Conservation (phyloP, 2,113 vertebrate species). For the Embiotoca jacksoni region DNA sequence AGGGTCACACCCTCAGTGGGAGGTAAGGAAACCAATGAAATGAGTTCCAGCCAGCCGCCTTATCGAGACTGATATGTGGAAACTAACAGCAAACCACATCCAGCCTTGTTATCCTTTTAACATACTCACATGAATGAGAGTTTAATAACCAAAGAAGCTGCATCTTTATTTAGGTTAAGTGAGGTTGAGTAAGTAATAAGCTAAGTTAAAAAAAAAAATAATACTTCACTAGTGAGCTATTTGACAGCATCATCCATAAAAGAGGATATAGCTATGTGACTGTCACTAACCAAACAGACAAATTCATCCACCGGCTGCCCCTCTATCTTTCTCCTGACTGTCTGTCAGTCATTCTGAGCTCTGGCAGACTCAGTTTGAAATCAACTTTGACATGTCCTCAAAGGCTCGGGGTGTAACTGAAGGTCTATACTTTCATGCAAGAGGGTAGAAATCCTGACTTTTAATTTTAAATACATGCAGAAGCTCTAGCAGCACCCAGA, state of each 20-base stretch:
- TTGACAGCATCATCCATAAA: constrained; percentile 33
- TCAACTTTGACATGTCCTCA: constrained; percentile 31
- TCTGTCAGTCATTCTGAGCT: constrained; percentile 16
- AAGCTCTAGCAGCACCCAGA: background rate
- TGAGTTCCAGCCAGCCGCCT: constrained; percentile 62
- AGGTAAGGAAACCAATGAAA: constrained; percentile 69
- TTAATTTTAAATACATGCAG: constrained; percentile 2
- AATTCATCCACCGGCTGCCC: constrained; percentile 6
- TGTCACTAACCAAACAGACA: constrained; percentile 26
- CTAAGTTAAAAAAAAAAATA: constrained; percentile 36
- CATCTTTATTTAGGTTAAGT: constrained; percentile 58
- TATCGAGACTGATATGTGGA: constrained; percentile 40
- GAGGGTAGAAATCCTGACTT: constrained; percentile 7
- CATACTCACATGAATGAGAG: constrained; percentile 24
- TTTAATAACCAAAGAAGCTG: constrained; percentile 2
- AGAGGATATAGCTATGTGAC: constrained; percentile 25
- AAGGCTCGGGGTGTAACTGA: constrained; percentile 29
- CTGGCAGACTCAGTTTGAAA: constrained; percentile 18
- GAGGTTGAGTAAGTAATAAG: constrained; percentile 20
- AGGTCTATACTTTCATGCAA: constrained; percentile 8
- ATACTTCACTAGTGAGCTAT: constrained; percentile 26
- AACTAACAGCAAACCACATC: constrained; percentile 31
- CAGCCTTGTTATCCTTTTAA: constrained; percentile 29
- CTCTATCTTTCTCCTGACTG: constrained; percentile 4
- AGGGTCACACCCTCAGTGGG: constrained; percentile 73